Evolutionary conservation across 2,797 vertebrate species (phyloP).

Genomic region (Clarias fuscus): DNA sequence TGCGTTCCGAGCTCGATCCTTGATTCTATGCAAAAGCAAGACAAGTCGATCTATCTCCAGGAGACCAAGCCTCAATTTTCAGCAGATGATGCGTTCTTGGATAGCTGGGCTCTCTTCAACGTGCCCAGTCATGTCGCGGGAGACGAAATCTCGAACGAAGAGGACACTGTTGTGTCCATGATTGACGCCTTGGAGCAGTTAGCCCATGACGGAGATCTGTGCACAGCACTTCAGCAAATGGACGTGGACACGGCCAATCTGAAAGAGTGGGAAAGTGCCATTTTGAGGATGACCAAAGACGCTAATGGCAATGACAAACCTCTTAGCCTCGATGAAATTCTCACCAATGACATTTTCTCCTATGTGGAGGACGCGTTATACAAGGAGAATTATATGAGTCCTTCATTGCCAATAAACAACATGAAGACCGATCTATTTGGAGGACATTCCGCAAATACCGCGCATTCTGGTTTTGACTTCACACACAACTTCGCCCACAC

Average conservation of each 20-base stretch:
- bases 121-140: constrained; percentile 1
- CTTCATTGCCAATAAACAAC: background rate
- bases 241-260: constrained; percentile 57
- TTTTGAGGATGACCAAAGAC: constrained; percentile 67
- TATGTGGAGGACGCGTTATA: constrained; percentile 71
- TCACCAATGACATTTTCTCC: constrained; percentile 64
- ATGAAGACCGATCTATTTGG: constrained; percentile 1
- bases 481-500: background rate
- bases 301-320: constrained; percentile 23
- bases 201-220: constrained; percentile 31
- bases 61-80: constrained; percentile 49
- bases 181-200: constrained; percentile 38
- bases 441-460: background rate
- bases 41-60: constrained; percentile 65
- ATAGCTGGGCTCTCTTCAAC: constrained; percentile 48
- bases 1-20: constrained; percentile 63
- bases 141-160: background rate
- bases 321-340: constrained; percentile 62
- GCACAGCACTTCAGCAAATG: constrained; percentile 60
- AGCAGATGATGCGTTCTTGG: constrained; percentile 66
- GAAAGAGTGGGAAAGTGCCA: constrained; percentile 74
- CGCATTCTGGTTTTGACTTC: constrained; percentile 6
- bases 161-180: constrained; percentile 17
- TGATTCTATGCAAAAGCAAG: constrained; percentile 71
- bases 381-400: constrained; percentile 51